Percentiles rank a stretch among this genome's conserved stretches.
phyloP scores from a whole-genome alignment of 2,888 invertebrate species.

The Antheraea assamensis region DNA sequence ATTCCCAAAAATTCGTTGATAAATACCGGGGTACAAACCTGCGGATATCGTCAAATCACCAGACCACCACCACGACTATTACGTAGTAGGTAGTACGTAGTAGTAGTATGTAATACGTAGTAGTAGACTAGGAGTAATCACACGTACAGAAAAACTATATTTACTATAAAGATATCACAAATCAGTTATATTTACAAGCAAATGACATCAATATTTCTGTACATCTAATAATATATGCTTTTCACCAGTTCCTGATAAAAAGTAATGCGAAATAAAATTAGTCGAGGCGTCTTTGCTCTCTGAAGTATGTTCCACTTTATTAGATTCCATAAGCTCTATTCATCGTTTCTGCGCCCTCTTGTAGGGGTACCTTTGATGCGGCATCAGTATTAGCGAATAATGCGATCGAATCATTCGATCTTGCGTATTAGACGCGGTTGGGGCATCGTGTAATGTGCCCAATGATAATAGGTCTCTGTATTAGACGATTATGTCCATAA shows the following conservation, averaged over 20 bases:
- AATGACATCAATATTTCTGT: background rate
- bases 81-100: too few species aligned
- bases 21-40: too few species aligned
- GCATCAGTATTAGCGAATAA: slow-evolving; percentile 74
- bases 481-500: slow-evolving; percentile 62
- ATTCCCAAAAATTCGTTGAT: too few species aligned
- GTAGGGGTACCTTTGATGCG: slow-evolving; percentile 65
- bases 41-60: too few species aligned
- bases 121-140: too few species aligned
- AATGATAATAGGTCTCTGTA: slow-evolving; percentile 71
- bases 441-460: slow-evolving; percentile 60
- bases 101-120: too few species aligned
- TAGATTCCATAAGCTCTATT: slow-evolving; percentile 79
- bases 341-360: slow-evolving; percentile 72
- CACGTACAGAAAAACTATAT: too few species aligned
- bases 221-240: slow-evolving; percentile 3
- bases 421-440: slow-evolving; percentile 65
- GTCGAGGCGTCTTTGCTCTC: slow-evolving; percentile 51
- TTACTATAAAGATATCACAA: too few species aligned
- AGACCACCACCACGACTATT: too few species aligned
- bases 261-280: slow-evolving; percentile 56
- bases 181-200: background rate
- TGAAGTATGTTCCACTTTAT: slow-evolving; percentile 76
- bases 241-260: slow-evolving; percentile 30
- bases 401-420: slow-evolving; percentile 75